phyloP scores from a whole-genome alignment of 2,888 invertebrate genomes.

The Eupeodes luniger region DNA sequence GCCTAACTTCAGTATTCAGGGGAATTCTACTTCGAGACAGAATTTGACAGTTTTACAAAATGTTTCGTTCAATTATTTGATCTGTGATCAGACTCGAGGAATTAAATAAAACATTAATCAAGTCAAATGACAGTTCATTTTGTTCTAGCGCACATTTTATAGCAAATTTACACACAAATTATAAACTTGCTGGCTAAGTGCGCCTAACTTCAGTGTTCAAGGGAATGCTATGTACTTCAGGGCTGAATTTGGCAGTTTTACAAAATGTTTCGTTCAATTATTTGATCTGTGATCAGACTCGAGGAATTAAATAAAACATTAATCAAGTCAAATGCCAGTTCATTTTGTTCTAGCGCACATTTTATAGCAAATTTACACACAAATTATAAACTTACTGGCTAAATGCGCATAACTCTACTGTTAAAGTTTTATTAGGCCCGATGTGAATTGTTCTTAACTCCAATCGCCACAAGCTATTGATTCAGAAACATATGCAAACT shows the following conservation, averaged over 20 bases:
- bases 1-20: not conserved
- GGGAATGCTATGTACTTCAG: too few relatives aligned
- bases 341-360: constrained; percentile 69
- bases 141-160: constrained; percentile 75
- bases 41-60: not conserved
- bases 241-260: too few relatives aligned
- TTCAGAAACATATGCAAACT: too few relatives aligned
- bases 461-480: not conserved
- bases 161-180: constrained; percentile 67
- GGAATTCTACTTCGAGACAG: too few relatives aligned
- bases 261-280: not conserved
- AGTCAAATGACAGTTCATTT: constrained; percentile 56
- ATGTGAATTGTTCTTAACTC: too few relatives aligned
- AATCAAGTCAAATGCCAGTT: constrained; percentile 49
- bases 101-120: constrained; percentile 3
- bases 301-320: not conserved
- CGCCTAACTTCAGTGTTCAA: not conserved
- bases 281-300: constrained; percentile 49
- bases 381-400: constrained; percentile 50
- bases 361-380: constrained; percentile 76
- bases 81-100: constrained; percentile 42
- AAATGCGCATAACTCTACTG: constrained; percentile 42
- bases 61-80: constrained; percentile 20
- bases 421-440: too few relatives aligned
- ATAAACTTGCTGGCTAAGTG: constrained; percentile 59